Evolutionary conservation across 1,140 invertebrate genomes (phyloP).

Genomic region (Delia radicum): DNA sequence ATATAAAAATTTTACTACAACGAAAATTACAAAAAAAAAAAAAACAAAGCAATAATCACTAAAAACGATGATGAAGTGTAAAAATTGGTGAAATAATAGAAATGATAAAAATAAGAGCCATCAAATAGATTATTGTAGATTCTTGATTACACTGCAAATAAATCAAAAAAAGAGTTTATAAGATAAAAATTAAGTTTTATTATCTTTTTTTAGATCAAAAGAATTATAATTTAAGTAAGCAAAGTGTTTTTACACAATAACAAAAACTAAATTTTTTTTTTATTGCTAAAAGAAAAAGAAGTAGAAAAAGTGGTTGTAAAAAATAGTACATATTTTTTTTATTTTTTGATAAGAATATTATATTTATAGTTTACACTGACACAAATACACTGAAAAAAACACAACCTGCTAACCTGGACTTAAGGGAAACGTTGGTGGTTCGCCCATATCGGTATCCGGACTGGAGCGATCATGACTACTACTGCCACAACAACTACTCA

Average conservation of each 20-base stretch:
- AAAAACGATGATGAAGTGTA: background rate
- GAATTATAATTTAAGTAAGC: background rate
- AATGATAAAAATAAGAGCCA: background rate
- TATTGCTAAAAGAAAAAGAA: too few species aligned
- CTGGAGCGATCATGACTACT: conserved; percentile 57
- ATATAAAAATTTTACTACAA: too few species aligned
- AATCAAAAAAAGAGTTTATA: background rate
- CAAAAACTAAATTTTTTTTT: background rate
- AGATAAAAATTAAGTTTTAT: background rate
- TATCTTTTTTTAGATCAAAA: too few species aligned
- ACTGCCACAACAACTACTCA: conserved; percentile 58
- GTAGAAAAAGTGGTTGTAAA: background rate
- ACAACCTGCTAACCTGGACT: conserved; percentile 55
- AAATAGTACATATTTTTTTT: background rate
- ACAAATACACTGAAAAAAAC: background rate
- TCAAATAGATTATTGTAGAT: background rate
- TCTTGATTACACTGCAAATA: background rate
- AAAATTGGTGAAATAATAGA: background rate
- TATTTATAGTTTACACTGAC: background rate
- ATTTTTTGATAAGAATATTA: background rate
- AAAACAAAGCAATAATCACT: background rate
- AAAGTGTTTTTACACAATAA: background rate
- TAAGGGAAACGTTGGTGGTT: conserved; percentile 54
- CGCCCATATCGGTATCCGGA: conserved; percentile 53
- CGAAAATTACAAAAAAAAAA: background rate